phyloP scores from a whole-genome alignment of 2,888 invertebrate genomes.

The Synanthedon andrenaeformis region DNA sequence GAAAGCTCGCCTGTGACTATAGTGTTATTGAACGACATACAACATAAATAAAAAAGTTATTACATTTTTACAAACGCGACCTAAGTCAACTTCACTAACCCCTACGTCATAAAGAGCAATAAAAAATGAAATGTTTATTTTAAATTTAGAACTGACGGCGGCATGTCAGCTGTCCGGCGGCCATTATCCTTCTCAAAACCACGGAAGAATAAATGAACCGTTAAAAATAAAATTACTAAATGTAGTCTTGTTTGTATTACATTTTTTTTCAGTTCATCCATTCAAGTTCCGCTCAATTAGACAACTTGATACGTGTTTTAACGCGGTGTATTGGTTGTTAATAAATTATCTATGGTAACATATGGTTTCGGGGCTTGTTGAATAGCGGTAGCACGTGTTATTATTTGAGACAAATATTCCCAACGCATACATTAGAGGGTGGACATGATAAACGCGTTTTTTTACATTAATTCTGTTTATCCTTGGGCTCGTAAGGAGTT shows the following conservation, averaged over 20 bases:
- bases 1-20: no score
- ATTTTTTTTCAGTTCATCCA: conserved; percentile 35
- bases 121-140: conserved; percentile 48
- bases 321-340: conserved; percentile 10
- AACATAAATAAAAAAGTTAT: no score
- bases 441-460: no score
- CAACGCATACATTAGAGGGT: neutral
- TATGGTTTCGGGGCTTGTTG: conserved; percentile 15
- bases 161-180: conserved; percentile 58
- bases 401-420: conserved; percentile 9
- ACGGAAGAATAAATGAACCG: conserved; percentile 55
- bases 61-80: conserved; percentile 1
- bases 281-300: conserved; percentile 51
- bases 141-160: conserved; percentile 57
- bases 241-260: conserved; percentile 33
- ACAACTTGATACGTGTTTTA: conserved; percentile 6
- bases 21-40: no score
- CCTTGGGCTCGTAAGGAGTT: no score
- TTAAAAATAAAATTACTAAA: conserved; percentile 36
- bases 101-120: conserved; percentile 33
- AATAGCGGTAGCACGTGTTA: conserved; percentile 45
- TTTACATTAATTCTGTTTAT: no score
- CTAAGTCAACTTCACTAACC: conserved; percentile 4
- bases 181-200: conserved; percentile 40
- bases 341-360: conserved; percentile 33